Conservation (phyloP, 2,888 invertebrate species). For the Linnaemya tessellans region DNA sequence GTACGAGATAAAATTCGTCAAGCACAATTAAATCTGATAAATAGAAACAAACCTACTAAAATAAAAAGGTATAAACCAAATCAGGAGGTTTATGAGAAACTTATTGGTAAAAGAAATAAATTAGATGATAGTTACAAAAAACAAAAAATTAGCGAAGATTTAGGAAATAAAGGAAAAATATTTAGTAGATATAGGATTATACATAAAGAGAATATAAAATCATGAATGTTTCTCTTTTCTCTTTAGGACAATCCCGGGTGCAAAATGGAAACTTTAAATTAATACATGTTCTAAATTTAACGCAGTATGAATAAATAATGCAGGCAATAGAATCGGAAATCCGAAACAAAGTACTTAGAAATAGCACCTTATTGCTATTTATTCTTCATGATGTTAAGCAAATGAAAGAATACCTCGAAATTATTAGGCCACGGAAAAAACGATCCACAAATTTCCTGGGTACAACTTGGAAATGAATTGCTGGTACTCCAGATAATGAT, state of each 20-base stretch:
- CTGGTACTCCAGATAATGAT: slow-evolving; percentile 21
- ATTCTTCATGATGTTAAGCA: slow-evolving; percentile 3
- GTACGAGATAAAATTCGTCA: slow-evolving; percentile 18
- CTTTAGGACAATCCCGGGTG: slow-evolving; percentile 8
- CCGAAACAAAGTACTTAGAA: slow-evolving; percentile 14
- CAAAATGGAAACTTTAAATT: slow-evolving; percentile 37
- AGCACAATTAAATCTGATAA: slow-evolving; percentile 1
- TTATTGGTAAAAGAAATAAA: slow-evolving; percentile 23
- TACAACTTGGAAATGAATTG: slow-evolving; percentile 25
- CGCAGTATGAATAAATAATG: not conserved
- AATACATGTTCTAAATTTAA: slow-evolving; percentile 21
- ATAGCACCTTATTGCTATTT: slow-evolving; percentile 22
- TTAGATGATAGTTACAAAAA: too few species aligned
- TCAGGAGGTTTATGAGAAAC: slow-evolving; percentile 24
- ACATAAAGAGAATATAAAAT: slow-evolving; percentile 46
- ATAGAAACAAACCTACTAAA: slow-evolving; percentile 20
- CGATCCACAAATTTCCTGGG: slow-evolving; percentile 19
- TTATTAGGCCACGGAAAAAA: too few species aligned
- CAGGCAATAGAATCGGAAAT: slow-evolving; percentile 8
- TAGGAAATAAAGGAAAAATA: slow-evolving; percentile 34
- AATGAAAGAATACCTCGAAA: slow-evolving; percentile 21
- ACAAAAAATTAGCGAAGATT: slow-evolving; percentile 23
- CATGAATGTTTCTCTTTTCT: not conserved
- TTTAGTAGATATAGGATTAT: slow-evolving; percentile 22
- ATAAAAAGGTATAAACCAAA: slow-evolving; percentile 1